A percentile compares a stretch with the other conserved stretches of the same genome.
phyloP scores from a whole-genome alignment of 2,797 vertebrate species.

The Coreius guichenoti region DNA sequence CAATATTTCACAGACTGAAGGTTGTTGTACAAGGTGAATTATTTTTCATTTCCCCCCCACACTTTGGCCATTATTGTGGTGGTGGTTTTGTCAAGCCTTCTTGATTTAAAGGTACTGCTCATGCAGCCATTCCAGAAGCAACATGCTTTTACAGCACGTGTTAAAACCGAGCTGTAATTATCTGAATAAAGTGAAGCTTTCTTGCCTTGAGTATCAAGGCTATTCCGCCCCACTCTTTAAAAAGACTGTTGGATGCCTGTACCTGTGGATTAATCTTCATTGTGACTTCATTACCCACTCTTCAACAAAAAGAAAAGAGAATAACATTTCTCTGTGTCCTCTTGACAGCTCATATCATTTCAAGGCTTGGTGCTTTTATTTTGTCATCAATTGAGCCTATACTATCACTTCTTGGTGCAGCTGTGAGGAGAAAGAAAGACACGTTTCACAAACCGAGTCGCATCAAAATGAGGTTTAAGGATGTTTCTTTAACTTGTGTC shows the following conservation, averaged over 20 bases:
- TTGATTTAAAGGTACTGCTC: slow-evolving; percentile 48
- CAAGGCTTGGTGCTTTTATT: slow-evolving; percentile 38
- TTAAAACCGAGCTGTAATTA: slow-evolving; percentile 42
- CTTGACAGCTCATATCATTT: slow-evolving; percentile 14
- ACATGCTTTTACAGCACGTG: slow-evolving; percentile 42
- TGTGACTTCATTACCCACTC: slow-evolving; percentile 27
- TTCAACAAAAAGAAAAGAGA: slow-evolving; percentile 14
- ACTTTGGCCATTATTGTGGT: slow-evolving; percentile 32
- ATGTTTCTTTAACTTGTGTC: background rate
- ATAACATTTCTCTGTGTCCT: background rate
- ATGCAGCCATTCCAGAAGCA: slow-evolving; percentile 22
- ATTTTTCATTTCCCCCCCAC: slow-evolving; percentile 20
- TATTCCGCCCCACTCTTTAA: slow-evolving; percentile 43
- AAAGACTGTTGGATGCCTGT: slow-evolving; percentile 35
- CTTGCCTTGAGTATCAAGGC: slow-evolving; percentile 62
- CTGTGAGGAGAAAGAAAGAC: background rate
- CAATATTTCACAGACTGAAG: slow-evolving; percentile 30
- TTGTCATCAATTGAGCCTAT: slow-evolving; percentile 17
- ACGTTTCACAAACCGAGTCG: background rate
- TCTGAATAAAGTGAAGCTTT: slow-evolving; percentile 47
- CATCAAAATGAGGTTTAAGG: background rate
- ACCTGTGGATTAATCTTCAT: slow-evolving; percentile 39
- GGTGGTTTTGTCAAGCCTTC: slow-evolving; percentile 34
- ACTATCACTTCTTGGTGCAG: background rate
- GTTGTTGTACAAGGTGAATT: slow-evolving; percentile 37